These are phyloP conservation scores for Semnornis frantzii DNA, from an alignment of 2,113 vertebrate genomes.

Conservation along the genomic window DNA sequence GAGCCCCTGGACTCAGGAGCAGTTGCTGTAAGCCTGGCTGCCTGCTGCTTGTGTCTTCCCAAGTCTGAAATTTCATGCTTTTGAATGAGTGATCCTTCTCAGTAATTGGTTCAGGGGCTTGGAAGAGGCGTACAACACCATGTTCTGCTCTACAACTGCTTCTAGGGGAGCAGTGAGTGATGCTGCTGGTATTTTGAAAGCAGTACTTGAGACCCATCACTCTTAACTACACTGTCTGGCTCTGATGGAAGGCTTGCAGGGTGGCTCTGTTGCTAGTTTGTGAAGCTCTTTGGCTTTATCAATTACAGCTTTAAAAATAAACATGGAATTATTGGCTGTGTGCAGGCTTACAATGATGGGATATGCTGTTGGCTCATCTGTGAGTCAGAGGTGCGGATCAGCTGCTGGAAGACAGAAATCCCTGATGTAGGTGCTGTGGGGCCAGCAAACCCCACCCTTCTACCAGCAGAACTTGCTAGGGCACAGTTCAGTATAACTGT, in stretches of 20 bases:
- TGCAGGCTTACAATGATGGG: not conserved
- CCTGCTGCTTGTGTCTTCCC: not conserved
- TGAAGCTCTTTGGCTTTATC: not conserved
- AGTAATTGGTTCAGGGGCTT: not conserved
- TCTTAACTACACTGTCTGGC: not conserved
- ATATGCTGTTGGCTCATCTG: not conserved
- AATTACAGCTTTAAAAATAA: not conserved
- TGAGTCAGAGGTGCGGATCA: not conserved
- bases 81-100: not conserved
- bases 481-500: rapidly evolving
- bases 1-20: not conserved
- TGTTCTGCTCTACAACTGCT: not conserved
- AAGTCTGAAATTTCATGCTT: not conserved
- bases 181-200: not conserved
- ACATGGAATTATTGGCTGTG: not conserved
- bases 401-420: not conserved
- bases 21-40: not conserved
- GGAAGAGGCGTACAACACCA: not conserved
- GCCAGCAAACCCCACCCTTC: not conserved
- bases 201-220: not conserved
- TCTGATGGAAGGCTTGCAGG: not conserved
- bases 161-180: not conserved
- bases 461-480: not conserved
- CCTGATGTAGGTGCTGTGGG: not conserved
- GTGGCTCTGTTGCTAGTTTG: not conserved